Evolutionary conservation across 2,888 invertebrate species (phyloP).

Genomic region (Gordius sp.): DNA sequence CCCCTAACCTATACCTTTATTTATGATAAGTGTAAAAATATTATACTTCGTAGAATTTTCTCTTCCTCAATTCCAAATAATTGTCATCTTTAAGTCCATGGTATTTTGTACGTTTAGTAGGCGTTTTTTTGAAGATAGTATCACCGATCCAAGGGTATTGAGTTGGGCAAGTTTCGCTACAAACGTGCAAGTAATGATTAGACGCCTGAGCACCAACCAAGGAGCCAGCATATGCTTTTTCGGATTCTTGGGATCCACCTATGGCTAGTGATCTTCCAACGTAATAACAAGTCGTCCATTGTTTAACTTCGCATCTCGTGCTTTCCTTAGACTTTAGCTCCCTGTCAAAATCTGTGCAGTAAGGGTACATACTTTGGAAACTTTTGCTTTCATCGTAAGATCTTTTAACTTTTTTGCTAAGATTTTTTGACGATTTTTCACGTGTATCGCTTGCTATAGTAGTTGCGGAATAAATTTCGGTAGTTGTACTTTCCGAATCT

Average conservation of each 20-base stretch:
- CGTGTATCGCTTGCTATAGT: not conserved
- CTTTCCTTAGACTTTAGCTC: not conserved
- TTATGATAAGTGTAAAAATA: no score
- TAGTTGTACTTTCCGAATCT: no score
- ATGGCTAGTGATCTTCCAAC: not conserved
- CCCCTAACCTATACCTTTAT: no score
- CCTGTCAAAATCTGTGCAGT: not conserved
- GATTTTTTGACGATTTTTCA: not conserved
- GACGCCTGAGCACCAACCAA: not conserved
- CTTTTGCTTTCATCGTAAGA: not conserved
- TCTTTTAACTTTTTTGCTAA: not conserved
- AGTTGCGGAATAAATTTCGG: no score
- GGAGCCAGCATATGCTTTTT: not conserved
- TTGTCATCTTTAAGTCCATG: not conserved
- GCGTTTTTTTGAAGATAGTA: not conserved
- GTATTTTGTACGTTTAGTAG: not conserved
- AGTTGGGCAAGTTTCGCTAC: not conserved
- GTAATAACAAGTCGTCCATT: conserved; percentile 2
- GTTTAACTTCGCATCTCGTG: not conserved
- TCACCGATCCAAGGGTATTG: not conserved
- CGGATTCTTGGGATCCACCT: not conserved
- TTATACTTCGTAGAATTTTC: conserved; percentile 9
- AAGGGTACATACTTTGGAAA: conserved; percentile 7
- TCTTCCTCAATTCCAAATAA: not conserved
- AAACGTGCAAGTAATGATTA: not conserved